Evolutionary conservation across 2,113 vertebrate species (phyloP).

Genomic region (Chionomys nivalis): DNA sequence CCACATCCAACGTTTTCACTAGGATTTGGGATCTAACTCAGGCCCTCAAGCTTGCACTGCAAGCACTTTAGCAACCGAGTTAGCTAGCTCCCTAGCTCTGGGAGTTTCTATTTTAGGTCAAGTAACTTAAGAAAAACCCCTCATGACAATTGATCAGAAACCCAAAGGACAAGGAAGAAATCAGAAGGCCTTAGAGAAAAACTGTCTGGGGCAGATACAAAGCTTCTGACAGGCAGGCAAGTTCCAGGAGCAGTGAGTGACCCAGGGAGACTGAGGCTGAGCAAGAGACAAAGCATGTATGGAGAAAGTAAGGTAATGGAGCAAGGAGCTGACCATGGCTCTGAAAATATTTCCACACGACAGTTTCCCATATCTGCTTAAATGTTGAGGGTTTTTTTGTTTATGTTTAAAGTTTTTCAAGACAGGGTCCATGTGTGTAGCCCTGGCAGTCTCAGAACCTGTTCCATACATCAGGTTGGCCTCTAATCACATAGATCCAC

Average conservation of each 20-base stretch:
- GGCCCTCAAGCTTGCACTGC: background rate
- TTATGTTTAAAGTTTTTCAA: background rate
- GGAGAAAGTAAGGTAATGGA: background rate
- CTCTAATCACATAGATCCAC: background rate
- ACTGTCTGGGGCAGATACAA: background rate
- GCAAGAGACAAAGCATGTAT: slow-evolving; percentile 27
- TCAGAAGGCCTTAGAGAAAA: slow-evolving; percentile 15
- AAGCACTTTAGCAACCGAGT: background rate
- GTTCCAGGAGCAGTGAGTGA: background rate
- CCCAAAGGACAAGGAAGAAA: slow-evolving; percentile 1
- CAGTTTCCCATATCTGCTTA: background rate
- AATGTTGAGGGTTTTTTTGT: background rate
- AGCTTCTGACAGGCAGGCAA: background rate
- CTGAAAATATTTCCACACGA: slow-evolving; percentile 1
- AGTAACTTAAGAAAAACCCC: slow-evolving; percentile 23
- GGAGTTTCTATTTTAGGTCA: slow-evolving; percentile 10
- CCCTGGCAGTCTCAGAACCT: background rate
- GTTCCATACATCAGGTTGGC: background rate
- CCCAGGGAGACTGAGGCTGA: background rate
- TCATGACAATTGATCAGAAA: slow-evolving; percentile 30
- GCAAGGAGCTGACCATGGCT: background rate
- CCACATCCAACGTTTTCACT: background rate
- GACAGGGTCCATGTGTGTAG: background rate
- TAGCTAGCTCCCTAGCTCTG: background rate
- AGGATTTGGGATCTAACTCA: background rate